phyloP scores from a whole-genome alignment of 2,797 vertebrate genomes.

The Denticeps clupeoides region DNA sequence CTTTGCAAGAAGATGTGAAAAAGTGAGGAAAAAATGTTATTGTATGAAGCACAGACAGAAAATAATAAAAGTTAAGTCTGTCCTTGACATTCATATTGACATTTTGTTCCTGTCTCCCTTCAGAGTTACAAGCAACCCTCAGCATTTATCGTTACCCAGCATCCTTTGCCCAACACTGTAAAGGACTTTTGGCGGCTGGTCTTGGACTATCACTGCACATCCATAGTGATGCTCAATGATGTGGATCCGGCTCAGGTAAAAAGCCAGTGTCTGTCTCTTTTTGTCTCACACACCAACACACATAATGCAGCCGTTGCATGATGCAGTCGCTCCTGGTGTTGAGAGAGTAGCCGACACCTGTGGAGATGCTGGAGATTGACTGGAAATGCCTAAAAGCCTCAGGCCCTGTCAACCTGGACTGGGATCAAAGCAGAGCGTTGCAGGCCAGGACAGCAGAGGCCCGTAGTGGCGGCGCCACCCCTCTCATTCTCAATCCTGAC shows the following conservation, averaged over 20 bases:
- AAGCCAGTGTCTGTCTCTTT: background rate
- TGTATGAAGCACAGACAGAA: too few relatives aligned
- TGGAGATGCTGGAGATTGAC: conserved; percentile 5
- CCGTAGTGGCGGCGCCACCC: background rate
- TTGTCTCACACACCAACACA: conserved; percentile 1
- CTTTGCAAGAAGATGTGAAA: too few relatives aligned
- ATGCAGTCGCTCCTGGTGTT: background rate
- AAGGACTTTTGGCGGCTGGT: conserved; percentile 98
- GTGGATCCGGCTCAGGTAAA: conserved; percentile 91
- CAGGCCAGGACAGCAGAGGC: background rate
- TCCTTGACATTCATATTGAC: too few relatives aligned
- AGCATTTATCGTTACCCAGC: conserved; percentile 93
- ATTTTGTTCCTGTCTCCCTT: too few relatives aligned
- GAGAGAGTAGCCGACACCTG: background rate
- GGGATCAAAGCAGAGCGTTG: conserved; percentile 19
- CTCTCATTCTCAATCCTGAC: conserved; percentile 16
- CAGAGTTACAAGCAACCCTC: conserved; percentile 98
- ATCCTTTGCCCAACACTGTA: conserved; percentile 93
- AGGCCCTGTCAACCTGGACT: conserved; percentile 18
- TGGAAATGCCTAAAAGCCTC: conserved; percentile 10
- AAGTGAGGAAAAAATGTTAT: too few relatives aligned
- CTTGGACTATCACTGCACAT: conserved; percentile 92
- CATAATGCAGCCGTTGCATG: background rate
- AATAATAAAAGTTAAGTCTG: too few relatives aligned
- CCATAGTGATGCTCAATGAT: conserved; percentile 94